Base-by-base conservation (phyloP, 2,113 vertebrate species). In the Boulengeromyrus knoepffleri region DNA sequence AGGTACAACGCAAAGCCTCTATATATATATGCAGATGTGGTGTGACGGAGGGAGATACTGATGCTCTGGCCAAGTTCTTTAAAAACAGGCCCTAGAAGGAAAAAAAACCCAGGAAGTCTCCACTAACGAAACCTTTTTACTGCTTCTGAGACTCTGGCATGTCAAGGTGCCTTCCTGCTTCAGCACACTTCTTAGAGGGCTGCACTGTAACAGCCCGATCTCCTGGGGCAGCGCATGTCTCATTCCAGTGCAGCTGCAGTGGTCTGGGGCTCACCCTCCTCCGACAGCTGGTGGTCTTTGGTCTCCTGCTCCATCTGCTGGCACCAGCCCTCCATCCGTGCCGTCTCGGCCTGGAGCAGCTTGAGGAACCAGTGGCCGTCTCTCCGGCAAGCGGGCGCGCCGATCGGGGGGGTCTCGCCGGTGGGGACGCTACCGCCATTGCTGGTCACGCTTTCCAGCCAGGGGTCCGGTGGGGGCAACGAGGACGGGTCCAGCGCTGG, bases 231-330 rank as follows among this genome's bases (percentile, higher is more conserved):
- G 62, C 1, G n/a, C 62, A 31, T 13, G 62, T 27, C 62, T 70
- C 62, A 27, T 31, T 70, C n/a, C 83, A n/a, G 83, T 27, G 27
- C n/a, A 31, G 85, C n/a, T 27, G 86, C 17, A 39, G 49, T 31
- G 49, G 13, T 39, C n/a, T 90, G 24, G 85, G 27, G 52, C 96
- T 90, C 92, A 99, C 99, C 98, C 95, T 99, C 98, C 94, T 99
- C 98, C 92, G 98, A 98, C 91, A 99, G 97, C 94, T 95, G 97
- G 95, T 99, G 98, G 95, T 99, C 98, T 96, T 97, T 98, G 95
- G 97, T 98, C 96, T 99, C 99, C 96, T 98, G 97, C 93, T 99
- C 97, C 98, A 99, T 99, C 97, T 99, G 99, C 91, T 96, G 97
- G 94, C 99, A 99, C 99, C 99, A 99, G 90, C 99, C 98, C 93